Evolutionary conservation across 2,888 invertebrate species (phyloP).

Genomic region (Acleris literana): DNA sequence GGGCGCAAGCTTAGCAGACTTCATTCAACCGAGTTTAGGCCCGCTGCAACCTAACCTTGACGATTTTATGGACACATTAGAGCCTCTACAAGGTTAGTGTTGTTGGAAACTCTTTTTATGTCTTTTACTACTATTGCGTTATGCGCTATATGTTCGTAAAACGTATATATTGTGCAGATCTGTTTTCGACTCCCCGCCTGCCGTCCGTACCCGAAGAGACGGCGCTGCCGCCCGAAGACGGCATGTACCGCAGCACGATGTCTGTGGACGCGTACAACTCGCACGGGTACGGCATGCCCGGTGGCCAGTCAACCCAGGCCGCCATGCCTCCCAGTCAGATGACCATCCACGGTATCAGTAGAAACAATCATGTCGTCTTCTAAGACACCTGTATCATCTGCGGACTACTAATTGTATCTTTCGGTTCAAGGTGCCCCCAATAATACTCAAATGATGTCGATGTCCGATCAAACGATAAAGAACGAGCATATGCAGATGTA

Average conservation of each 20-base stretch:
- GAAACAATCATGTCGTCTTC: neutral
- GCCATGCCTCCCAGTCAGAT: constrained; percentile 77
- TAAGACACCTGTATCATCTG: neutral
- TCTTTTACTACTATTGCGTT: too few relatives aligned
- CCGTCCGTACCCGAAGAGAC: constrained; percentile 86
- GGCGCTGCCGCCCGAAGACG: constrained; percentile 75
- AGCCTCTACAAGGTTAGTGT: constrained; percentile 89
- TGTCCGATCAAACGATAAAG: constrained; percentile 66
- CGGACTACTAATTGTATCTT: constrained; percentile 13
- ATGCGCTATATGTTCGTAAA: too few relatives aligned
- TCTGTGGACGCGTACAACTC: constrained; percentile 68
- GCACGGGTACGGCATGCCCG: constrained; percentile 57
- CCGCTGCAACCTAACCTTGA: constrained; percentile 98
- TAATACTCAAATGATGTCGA: constrained; percentile 73
- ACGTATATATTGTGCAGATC: constrained; percentile 50
- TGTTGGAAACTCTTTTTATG: neutral
- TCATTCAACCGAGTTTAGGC: constrained; percentile 98
- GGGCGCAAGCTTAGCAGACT: constrained; percentile 95
- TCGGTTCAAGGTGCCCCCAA: constrained; percentile 64
- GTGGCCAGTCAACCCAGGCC: constrained; percentile 55
- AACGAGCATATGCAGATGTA: constrained; percentile 74
- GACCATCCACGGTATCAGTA: constrained; percentile 67
- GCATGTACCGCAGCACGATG: constrained; percentile 75
- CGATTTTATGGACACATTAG: constrained; percentile 96
- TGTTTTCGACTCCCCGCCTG: constrained; percentile 75